Conservation (phyloP, 2,113 vertebrate species). For the Thunnus thynnus region DNA sequence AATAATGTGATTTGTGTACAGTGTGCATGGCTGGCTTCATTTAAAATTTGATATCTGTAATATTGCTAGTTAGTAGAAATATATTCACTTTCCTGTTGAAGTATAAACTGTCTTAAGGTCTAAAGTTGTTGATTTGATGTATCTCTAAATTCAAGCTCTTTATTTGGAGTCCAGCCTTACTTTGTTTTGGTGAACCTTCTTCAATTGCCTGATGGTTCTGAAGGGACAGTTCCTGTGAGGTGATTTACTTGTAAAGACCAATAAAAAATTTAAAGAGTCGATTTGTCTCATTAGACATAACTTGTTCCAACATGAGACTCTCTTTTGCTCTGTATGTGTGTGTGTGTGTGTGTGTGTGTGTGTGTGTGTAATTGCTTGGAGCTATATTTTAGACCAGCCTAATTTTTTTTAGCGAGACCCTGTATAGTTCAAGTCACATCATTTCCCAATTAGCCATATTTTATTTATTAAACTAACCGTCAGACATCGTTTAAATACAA, state of each 20-base stretch:
- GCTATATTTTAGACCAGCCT: conserved; percentile 1
- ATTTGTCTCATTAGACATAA: background rate
- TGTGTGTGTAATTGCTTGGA: background rate
- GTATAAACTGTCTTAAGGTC: background rate
- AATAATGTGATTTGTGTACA: background rate
- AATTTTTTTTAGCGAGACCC: background rate
- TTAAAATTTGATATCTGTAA: background rate
- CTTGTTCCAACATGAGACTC: background rate
- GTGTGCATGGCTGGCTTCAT: background rate
- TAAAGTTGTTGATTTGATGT: background rate
- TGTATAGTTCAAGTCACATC: background rate
- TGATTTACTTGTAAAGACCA: conserved; percentile 5
- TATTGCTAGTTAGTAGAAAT: background rate
- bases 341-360: conserved; percentile 10
- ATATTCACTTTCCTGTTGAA: background rate
- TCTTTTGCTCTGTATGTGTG: background rate
- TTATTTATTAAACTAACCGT: background rate
- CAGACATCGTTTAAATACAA: background rate
- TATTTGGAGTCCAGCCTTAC: background rate
- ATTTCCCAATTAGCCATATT: background rate
- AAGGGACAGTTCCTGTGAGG: conserved; percentile 34
- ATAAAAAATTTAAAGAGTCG: background rate
- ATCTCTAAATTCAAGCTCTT: background rate
- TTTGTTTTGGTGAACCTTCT: conserved; percentile 17
- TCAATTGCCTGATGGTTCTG: conserved; percentile 31